Evolutionary conservation across 2,113 vertebrate genomes (phyloP), one percentile per base, ranked within the genome.

Genomic region (Dolichallabes microphthalmus): DNA sequence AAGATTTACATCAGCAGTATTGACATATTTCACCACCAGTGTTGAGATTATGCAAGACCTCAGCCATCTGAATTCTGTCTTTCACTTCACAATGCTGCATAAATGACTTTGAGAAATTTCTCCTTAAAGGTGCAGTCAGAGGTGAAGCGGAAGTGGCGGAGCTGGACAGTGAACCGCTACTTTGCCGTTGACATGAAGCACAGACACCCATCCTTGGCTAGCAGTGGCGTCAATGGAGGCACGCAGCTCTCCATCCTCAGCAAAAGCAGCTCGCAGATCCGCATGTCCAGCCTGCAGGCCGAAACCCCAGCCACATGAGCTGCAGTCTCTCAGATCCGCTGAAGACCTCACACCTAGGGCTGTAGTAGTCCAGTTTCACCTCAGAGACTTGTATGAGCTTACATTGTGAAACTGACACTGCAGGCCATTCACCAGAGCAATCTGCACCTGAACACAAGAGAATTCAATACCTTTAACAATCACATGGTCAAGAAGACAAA

Each of bases 211-310:
- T 99, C 98, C 32, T 92, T 99, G 95, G 98, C 97, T 89, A 99
- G 98, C 96, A 99, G 98, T 64, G 98, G 98, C 32, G 97, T 98
- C 92, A 99, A 99, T 55, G 98, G 98, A 82, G 98, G 98, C 86
- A 99, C 98, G 32, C 98, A 99, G 93, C 96, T 99, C 90, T 99
- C 98, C 89, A 98, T 99, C 93, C 96, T 99, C 90, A 99, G 98
- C 96, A 99, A 99, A 94, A 99, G 98, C 97, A 99, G 98, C 95
- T 99, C 97, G 73, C 98, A 99, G 96, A 98, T 99, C 90, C 97
- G 98, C 90, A 97, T 99, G 98, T 98, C 97, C 80, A 97, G 97
- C 92, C 96, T 98, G 80, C 96, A 97, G 87, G 97, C 97, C 0
- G 98, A 99, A 94, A 96, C 88, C 90, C 92, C 91, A 88, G 96